phyloP scores from a whole-genome alignment of 2,888 invertebrate genomes.

The Apoderus coryli region DNA sequence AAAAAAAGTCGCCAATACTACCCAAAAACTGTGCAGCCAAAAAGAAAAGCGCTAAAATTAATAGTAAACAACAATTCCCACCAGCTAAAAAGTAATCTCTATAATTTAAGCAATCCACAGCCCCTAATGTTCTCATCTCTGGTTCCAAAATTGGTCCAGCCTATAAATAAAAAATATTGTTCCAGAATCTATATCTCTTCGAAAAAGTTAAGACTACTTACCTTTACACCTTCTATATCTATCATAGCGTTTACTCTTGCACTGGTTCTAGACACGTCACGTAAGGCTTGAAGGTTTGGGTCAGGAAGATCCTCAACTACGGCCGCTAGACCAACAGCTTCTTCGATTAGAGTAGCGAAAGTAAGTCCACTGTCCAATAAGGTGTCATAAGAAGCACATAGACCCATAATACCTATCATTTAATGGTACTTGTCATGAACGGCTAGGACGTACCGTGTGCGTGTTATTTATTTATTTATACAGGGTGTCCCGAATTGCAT shows the following conservation, averaged over 20 bases:
- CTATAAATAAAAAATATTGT: too few relatives aligned
- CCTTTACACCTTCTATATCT: conserved; percentile 22
- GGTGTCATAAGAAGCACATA: too few relatives aligned
- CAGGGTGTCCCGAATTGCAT: too few relatives aligned
- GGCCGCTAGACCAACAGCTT: too few relatives aligned
- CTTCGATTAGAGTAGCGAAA: conserved; percentile 29
- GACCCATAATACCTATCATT: too few relatives aligned
- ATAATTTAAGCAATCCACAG: conserved; percentile 36
- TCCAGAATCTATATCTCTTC: too few relatives aligned
- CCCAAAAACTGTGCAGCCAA: conserved; percentile 35
- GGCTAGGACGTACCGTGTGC: too few relatives aligned
- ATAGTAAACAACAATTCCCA: conserved; percentile 36
- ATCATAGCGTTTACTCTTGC: conserved; percentile 20
- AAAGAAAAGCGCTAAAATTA: conserved; percentile 37
- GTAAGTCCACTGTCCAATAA: conserved; percentile 30
- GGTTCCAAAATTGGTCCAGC: conserved; percentile 32
- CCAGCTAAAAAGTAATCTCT: conserved; percentile 43
- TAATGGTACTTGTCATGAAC: too few relatives aligned
- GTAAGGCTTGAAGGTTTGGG: too few relatives aligned
- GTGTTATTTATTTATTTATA: too few relatives aligned
- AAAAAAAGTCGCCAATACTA: conserved; percentile 30
- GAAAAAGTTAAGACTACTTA: too few relatives aligned
- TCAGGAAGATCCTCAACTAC: too few relatives aligned
- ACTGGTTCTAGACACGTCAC: conserved; percentile 18
- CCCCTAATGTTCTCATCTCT: conserved; percentile 38